Conservation (phyloP, 2,888 invertebrate species). For the Synanthedon tipuliformis region DNA sequence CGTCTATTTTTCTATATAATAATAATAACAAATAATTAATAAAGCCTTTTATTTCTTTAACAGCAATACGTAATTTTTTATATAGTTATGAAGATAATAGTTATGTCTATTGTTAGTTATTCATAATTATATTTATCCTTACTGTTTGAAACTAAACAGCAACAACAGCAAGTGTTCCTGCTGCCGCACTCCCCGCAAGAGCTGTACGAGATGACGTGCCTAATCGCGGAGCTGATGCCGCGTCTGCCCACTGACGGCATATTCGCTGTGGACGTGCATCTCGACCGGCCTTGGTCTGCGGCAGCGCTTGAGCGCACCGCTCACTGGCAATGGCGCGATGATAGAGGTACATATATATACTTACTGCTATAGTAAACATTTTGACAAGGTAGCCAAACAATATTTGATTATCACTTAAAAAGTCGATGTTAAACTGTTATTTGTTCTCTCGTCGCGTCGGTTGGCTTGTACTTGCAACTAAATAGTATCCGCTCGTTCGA, state of each 20-base stretch:
- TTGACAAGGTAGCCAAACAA: too few relatives aligned
- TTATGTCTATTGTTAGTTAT: not conserved
- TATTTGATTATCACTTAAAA: too few relatives aligned
- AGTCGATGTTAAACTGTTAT: too few relatives aligned
- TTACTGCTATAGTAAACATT: too few relatives aligned
- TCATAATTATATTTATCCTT: not conserved
- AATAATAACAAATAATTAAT: too few relatives aligned
- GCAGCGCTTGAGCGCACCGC: constrained; percentile 91
- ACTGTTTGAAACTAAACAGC: too few relatives aligned
- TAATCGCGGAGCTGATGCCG: constrained; percentile 98
- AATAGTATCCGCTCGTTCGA: too few relatives aligned
- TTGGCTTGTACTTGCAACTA: too few relatives aligned
- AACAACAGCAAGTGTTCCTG: constrained; percentile 77
- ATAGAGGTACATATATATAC: constrained; percentile 76
- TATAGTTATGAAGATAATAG: not conserved
- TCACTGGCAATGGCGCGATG: constrained; percentile 98
- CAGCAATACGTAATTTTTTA: not conserved
- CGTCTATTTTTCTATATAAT: too few relatives aligned
- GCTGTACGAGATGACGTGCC: constrained; percentile 95
- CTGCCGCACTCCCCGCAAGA: constrained; percentile 94
- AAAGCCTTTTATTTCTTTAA: not conserved
- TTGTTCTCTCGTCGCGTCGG: too few relatives aligned
- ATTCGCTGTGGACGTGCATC: constrained; percentile 90
- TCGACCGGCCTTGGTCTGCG: constrained; percentile 80
- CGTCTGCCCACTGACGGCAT: constrained; percentile 94